Percentiles rank a stretch among this genome's conserved stretches.
Evolutionary conservation across 1,140 invertebrate species (phyloP).

Genomic region (Glossosoma conforme): DNA sequence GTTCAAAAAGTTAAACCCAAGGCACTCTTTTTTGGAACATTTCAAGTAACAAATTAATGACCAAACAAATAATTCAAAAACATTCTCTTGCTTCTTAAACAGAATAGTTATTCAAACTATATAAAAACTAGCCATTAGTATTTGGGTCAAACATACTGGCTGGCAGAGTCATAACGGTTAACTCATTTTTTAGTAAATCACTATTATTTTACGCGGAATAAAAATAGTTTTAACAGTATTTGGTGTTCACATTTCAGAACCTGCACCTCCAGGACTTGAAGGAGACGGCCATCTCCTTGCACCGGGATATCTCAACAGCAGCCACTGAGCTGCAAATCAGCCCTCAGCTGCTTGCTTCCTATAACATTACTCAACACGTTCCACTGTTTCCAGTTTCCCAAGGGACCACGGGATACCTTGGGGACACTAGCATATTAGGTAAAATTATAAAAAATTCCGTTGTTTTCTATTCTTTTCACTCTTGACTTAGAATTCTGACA

Average conservation of each 20-base stretch:
- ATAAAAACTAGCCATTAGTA: too few species aligned
- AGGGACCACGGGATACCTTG: conserved; percentile 53
- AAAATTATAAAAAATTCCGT: conserved; percentile 30
- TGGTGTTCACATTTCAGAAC: conserved; percentile 52
- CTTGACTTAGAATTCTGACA: not conserved
- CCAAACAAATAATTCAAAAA: too few species aligned
- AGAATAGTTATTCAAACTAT: too few species aligned
- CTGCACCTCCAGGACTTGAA: conserved; percentile 67
- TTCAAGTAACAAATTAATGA: too few species aligned
- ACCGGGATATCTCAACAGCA: conserved; percentile 62
- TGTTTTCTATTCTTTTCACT: not conserved
- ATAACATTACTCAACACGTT: conserved; percentile 51
- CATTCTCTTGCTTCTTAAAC: too few species aligned
- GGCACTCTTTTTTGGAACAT: too few species aligned
- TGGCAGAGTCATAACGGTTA: too few species aligned
- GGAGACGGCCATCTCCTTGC: conserved; percentile 64
- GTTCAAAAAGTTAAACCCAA: too few species aligned
- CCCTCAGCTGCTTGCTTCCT: conserved; percentile 45
- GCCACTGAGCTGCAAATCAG: conserved; percentile 46
- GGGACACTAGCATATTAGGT: conserved; percentile 61
- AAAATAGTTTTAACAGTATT: too few species aligned
- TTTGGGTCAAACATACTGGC: too few species aligned
- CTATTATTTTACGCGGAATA: too few species aligned
- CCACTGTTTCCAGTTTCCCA: conserved; percentile 54
- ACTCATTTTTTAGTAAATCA: too few species aligned